These are phyloP conservation scores for Rhagoletis pomonella DNA, from an alignment of 1,140 invertebrate species.

Conservation along the genomic window DNA sequence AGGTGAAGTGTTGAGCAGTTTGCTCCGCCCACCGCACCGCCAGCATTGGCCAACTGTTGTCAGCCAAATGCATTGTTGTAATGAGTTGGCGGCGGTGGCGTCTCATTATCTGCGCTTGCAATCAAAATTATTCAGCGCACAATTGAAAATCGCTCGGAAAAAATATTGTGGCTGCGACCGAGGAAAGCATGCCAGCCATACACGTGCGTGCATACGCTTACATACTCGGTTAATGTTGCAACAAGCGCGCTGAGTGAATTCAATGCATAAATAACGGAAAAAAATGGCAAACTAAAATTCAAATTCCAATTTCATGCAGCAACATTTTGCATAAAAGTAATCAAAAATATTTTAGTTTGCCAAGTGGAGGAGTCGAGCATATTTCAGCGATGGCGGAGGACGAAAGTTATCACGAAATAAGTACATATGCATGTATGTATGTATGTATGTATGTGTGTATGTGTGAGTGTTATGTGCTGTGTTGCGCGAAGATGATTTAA, in stretches of 20 bases:
- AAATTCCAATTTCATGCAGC: slow-evolving; percentile 30
- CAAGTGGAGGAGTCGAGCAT: not conserved
- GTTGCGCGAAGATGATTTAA: too few species aligned
- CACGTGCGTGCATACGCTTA: too few species aligned
- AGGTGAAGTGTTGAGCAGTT: slow-evolving; percentile 43
- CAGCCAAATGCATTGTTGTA: not conserved
- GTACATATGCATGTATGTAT: too few species aligned
- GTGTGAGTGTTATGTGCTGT: too few species aligned
- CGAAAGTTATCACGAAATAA: too few species aligned
- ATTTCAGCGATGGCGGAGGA: too few species aligned
- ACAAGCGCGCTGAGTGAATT: not conserved
- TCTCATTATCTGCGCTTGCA: slow-evolving; percentile 21
- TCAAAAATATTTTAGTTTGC: slow-evolving; percentile 47
- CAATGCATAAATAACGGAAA: slow-evolving; percentile 42
- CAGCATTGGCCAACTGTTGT: not conserved
- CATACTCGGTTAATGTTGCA: not conserved
- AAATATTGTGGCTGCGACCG: not conserved
- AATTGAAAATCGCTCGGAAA: not conserved
- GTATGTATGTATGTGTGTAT: too few species aligned
- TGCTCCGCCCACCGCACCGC: not conserved
- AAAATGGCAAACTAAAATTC: not conserved
- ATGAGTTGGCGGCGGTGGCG: not conserved
- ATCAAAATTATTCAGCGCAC: slow-evolving; percentile 45
- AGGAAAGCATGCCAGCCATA: too few species aligned
- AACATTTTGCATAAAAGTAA: slow-evolving; percentile 50